Conservation (phyloP, 2,888 invertebrate species). For the Apodemia zela region DNA sequence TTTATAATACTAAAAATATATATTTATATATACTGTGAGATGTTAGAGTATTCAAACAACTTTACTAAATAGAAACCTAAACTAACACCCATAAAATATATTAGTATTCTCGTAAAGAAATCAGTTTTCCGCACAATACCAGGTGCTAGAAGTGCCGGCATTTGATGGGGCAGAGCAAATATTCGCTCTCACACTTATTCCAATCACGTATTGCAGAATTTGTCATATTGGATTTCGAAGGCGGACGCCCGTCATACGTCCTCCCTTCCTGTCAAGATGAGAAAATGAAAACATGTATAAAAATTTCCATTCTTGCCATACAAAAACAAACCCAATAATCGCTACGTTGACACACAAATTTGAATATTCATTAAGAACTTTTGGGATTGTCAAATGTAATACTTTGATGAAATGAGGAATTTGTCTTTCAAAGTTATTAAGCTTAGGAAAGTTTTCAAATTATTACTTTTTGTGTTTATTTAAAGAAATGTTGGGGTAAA, state of each 20-base stretch:
- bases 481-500: conserved; percentile 1
- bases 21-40: too few species aligned
- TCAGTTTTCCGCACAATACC: conserved; percentile 26
- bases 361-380: conserved; percentile 15
- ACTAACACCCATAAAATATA: conserved; percentile 13
- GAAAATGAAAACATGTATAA: conserved; percentile 77
- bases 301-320: conserved; percentile 35
- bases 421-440: conserved; percentile 32
- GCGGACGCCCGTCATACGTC: conserved; percentile 67
- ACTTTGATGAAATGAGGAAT: conserved; percentile 35
- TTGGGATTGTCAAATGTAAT: conserved; percentile 23
- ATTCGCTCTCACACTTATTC: conserved; percentile 66
- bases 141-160: conserved; percentile 36
- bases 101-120: conserved; percentile 20
- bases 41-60: too few species aligned
- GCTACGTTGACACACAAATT: conserved; percentile 4
- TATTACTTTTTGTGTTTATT: conserved; percentile 19
- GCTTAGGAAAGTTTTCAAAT: conserved; percentile 22
- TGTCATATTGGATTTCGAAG: conserved; percentile 79
- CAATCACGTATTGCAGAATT: conserved; percentile 78
- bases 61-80: neutral
- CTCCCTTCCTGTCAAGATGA: conserved; percentile 66
- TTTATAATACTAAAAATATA: too few species aligned
- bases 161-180: conserved; percentile 48
- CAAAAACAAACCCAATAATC: conserved; percentile 43